Conservation (phyloP, 2,113 vertebrate species). For the Ammodytes marinus region DNA sequence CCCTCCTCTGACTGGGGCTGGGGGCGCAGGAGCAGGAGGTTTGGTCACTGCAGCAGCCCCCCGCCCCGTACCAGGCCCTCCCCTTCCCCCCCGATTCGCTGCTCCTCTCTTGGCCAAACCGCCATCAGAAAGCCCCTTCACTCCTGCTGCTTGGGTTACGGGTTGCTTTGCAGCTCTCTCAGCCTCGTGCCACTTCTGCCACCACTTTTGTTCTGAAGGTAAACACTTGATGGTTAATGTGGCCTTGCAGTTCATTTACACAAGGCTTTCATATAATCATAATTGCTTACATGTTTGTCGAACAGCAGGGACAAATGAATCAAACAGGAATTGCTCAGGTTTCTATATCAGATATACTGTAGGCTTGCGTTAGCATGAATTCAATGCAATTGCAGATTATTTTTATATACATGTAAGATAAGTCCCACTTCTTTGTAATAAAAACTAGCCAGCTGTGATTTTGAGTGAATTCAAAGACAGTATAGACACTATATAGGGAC, state of each 20-base stretch:
- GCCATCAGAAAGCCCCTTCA: slow-evolving; percentile 28
- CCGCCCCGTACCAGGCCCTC: slow-evolving; percentile 33
- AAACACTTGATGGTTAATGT: neutral
- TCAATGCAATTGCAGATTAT: neutral
- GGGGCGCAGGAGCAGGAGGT: slow-evolving; percentile 12
- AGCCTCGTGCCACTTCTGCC: slow-evolving; percentile 63
- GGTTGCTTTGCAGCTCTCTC: slow-evolving; percentile 43
- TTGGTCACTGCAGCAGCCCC: slow-evolving; percentile 37
- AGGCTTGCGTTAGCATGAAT: neutral
- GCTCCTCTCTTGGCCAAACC: slow-evolving; percentile 42
- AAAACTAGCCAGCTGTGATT: neutral
- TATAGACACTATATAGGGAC: neutral
- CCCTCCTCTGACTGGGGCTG: slow-evolving; percentile 45
- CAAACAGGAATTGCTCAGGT: neutral
- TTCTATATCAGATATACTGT: neutral
- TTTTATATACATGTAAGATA: neutral
- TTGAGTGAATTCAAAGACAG: neutral
- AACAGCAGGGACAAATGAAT: neutral
- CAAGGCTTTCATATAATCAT: neutral
- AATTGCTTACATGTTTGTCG: neutral
- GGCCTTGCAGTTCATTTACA: neutral
- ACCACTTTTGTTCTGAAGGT: slow-evolving; percentile 77
- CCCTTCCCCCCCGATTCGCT: slow-evolving; percentile 27
- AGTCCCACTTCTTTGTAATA: neutral
- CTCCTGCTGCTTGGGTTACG: slow-evolving; percentile 9